Evolutionary conservation across 2,797 vertebrate species (phyloP), one percentile per base, ranked within the genome.

Genomic region (Sylvia borin): DNA sequence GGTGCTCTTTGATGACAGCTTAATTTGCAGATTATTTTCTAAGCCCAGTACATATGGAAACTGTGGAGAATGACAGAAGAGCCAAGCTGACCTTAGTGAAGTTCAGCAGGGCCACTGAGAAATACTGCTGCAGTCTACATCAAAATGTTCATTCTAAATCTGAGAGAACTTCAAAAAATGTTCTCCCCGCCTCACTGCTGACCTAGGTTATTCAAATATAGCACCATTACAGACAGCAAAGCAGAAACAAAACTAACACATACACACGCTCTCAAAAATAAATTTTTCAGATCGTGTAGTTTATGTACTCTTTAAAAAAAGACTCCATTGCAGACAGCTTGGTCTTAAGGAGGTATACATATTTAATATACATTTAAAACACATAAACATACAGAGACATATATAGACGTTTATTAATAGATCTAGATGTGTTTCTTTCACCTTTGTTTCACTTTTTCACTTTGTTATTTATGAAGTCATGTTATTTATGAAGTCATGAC

Each of bases 161-260:
- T 54, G 12, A 93, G 16, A 13, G 5, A 94, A 65, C 31, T 68
- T 83, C 5, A 65, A 58, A 90, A 64, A 90, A 48, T 13, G 11
- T 70, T 79, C 65, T 87, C 42, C 29, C 27, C 5, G 19, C 24
- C 64, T 87, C 77, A 76, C 22, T 89, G 45, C 22, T 65, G 78
- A 89, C 81, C 75, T 62, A 60, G 13, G 54, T 79, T 89, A 82
- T 83, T 91, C 75, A 91, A 93, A 85, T 45, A 70, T 40, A 91
- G 72, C 47, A 91, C 13, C 18, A 65, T 7, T 45, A 60, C 29
- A 85, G 65, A 70, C 45, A 79, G 64, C 5, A 89, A 70, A 81
- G 21, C 34, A 94, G 50, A 66, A 87, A 85, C 60, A 87, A 88
- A 93, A 73, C 50, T 47, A 77, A 74, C 26, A 78, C 40, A 79